Percentiles rank a stretch among this genome's conserved stretches.
Conservation (phyloP, 2,888 invertebrate genomes). For the Crematogaster levior region DNA sequence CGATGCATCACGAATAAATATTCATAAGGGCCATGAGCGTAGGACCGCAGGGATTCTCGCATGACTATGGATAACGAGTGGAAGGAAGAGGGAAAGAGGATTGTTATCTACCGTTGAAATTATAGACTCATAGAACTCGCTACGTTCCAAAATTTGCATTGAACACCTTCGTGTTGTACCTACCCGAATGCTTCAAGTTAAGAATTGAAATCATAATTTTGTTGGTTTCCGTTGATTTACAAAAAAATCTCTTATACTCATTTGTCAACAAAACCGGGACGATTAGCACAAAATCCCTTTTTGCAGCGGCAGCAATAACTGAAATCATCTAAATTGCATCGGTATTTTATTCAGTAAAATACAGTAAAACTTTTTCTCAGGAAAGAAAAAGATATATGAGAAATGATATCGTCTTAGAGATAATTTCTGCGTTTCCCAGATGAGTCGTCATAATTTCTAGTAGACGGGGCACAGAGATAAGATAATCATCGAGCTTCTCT, state of each 20-base stretch:
- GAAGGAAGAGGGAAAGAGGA: not conserved
- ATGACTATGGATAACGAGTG: not conserved
- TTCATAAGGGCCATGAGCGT: conserved; percentile 73
- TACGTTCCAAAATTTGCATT: conserved; percentile 1
- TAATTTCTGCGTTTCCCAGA: not conserved
- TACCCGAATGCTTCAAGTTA: not conserved
- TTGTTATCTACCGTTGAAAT: not conserved
- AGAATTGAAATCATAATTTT: not conserved
- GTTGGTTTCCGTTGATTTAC: not conserved
- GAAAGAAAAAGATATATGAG: not conserved
- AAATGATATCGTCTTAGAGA: not conserved
- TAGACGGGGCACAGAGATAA: not conserved
- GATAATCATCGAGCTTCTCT: not conserved
- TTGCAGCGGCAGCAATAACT: not conserved
- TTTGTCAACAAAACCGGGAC: not conserved
- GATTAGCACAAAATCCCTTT: not conserved
- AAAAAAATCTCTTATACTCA: not conserved
- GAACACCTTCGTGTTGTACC: not conserved
- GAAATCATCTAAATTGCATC: not conserved
- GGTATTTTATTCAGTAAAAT: not conserved
- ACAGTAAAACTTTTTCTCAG: not conserved
- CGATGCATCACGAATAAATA: conserved; percentile 71
- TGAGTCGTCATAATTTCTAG: not conserved
- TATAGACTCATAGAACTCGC: not conserved
- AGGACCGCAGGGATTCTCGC: conserved; percentile 35